These are phyloP conservation scores for Delia radicum DNA, from an alignment of 1,140 invertebrate species.

Conservation along the genomic window DNA sequence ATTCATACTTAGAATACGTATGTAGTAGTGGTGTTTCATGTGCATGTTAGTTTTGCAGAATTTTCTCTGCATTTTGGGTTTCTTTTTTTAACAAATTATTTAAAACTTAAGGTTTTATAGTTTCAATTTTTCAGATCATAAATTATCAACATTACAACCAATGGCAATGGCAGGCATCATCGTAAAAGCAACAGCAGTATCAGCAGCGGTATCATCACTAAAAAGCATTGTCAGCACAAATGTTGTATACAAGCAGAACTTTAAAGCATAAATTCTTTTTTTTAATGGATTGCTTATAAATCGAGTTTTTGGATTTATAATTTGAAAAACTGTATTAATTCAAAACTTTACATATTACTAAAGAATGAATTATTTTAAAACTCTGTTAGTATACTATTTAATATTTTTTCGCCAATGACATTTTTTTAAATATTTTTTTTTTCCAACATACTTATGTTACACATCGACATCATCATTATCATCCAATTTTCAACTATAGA, in stretches of 20 bases:
- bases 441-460: too few relatives aligned
- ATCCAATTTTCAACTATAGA: not conserved
- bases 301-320: too few relatives aligned
- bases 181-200: not conserved
- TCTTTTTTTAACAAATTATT: constrained; percentile 20
- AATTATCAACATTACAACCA: constrained; percentile 8
- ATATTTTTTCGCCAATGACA: not conserved
- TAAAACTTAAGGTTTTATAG: constrained; percentile 18
- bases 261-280: too few relatives aligned
- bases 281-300: too few relatives aligned
- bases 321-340: too few relatives aligned
- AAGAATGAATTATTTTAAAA: too few relatives aligned
- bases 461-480: not conserved
- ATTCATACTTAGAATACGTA: not conserved
- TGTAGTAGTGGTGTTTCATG: too few relatives aligned
- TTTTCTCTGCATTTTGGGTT: not conserved
- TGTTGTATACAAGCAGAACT: too few relatives aligned
- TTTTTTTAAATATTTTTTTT: not conserved
- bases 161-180: constrained; percentile 3
- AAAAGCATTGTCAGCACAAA: too few relatives aligned
- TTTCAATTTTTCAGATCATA: constrained; percentile 19
- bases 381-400: too few relatives aligned
- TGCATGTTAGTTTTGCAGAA: not conserved
- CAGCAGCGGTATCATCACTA: not conserved
- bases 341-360: too few relatives aligned